Percentiles rank a stretch among this genome's conserved stretches.
These are phyloP conservation scores for Loriculus beryllinus DNA, from an alignment of 2,797 vertebrate species.

Conservation along the genomic window DNA sequence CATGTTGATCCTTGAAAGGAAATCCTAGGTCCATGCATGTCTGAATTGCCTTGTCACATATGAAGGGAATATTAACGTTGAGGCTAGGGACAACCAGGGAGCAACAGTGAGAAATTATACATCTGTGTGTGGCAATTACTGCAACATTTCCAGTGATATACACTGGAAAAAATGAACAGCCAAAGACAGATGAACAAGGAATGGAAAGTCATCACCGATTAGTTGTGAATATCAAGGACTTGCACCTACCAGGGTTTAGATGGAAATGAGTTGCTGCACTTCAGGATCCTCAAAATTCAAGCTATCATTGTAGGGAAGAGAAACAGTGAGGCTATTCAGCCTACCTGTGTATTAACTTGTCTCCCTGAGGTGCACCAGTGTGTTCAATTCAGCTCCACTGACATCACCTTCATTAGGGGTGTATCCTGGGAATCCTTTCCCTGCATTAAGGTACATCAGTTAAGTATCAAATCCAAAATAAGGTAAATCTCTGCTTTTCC, in stretches of 20 bases:
- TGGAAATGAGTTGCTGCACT: background rate
- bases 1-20: background rate
- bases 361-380: background rate
- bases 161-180: background rate
- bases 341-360: background rate
- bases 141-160: background rate
- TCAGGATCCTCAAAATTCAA: background rate
- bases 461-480: background rate
- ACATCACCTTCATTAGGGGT: background rate
- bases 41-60: background rate
- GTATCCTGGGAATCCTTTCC: background rate
- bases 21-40: background rate
- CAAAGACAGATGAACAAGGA: background rate
- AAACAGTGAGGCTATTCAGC: background rate
- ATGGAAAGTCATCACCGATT: background rate
- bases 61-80: background rate
- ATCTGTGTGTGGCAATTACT: background rate
- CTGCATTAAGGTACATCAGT: background rate
- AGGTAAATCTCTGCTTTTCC: background rate
- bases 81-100: background rate
- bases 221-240: background rate
- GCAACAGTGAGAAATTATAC: background rate
- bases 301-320: background rate
- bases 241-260: background rate
- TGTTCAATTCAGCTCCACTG: background rate